These are phyloP conservation scores for Cataglyphis hispanica DNA, from an alignment of 1,140 invertebrate species.

Conservation along the genomic window DNA sequence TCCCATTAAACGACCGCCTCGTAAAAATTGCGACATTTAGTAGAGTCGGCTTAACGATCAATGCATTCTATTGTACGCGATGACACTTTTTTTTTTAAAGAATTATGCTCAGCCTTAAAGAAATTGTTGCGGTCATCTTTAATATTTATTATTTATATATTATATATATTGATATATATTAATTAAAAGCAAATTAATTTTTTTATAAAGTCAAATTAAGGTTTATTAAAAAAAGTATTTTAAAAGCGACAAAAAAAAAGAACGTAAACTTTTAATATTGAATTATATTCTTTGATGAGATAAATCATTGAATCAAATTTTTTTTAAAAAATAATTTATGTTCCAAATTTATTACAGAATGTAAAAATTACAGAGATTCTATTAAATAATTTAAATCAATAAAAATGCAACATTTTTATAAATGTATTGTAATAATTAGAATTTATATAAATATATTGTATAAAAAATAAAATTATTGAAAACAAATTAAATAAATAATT, in stretches of 20 bases:
- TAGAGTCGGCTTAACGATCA: conserved; percentile 18
- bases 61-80: conserved; percentile 1
- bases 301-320: background rate
- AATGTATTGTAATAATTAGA: background rate
- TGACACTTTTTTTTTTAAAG: conserved; percentile 6
- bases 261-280: background rate
- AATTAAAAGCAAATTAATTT: background rate
- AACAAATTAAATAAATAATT: background rate
- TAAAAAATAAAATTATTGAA: background rate
- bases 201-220: background rate
- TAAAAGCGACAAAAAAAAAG: background rate
- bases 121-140: background rate
- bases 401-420: background rate
- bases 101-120: background rate
- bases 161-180: too few species aligned
- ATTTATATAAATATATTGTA: background rate
- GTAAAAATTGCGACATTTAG: conserved; percentile 31
- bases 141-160: background rate
- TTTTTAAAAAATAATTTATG: background rate
- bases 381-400: background rate
- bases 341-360: background rate
- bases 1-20: background rate
- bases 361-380: background rate
- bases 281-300: background rate
- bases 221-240: background rate